Conservation (phyloP, 2,888 invertebrate species). For the Drosophila basisetae region DNA sequence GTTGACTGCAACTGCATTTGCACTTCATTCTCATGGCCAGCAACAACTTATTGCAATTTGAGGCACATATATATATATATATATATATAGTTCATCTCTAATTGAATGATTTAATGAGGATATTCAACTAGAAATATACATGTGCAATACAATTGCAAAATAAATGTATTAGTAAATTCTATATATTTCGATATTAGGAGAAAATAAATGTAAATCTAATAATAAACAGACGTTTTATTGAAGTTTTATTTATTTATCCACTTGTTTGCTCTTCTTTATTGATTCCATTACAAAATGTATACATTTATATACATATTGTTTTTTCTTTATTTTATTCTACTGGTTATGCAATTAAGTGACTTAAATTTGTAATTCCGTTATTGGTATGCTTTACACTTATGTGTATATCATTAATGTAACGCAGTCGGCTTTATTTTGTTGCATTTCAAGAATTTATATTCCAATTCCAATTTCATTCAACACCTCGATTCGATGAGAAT, state of each 20-base stretch:
- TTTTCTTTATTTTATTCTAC: background rate
- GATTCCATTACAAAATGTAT: background rate
- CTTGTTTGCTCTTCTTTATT: background rate
- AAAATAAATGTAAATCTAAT: background rate
- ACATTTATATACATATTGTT: no score
- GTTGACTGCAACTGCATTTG: background rate
- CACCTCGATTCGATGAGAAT: background rate
- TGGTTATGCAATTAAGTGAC: slow-evolving; percentile 1
- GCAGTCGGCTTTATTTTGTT: background rate
- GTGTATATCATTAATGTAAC: background rate
- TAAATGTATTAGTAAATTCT: background rate
- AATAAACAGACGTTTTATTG: background rate
- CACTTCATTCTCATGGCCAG: background rate
- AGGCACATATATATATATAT: background rate
- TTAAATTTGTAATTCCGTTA: background rate
- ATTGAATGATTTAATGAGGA: background rate
- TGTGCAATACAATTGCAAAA: background rate
- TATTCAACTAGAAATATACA: no score
- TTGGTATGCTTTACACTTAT: background rate
- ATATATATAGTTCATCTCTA: background rate
- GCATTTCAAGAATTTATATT: background rate
- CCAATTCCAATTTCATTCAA: background rate
- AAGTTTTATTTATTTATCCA: background rate
- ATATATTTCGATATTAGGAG: background rate
- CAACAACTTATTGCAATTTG: background rate